phyloP scores from a whole-genome alignment of 2,888 invertebrate species.

The Drosophila crucigera region DNA sequence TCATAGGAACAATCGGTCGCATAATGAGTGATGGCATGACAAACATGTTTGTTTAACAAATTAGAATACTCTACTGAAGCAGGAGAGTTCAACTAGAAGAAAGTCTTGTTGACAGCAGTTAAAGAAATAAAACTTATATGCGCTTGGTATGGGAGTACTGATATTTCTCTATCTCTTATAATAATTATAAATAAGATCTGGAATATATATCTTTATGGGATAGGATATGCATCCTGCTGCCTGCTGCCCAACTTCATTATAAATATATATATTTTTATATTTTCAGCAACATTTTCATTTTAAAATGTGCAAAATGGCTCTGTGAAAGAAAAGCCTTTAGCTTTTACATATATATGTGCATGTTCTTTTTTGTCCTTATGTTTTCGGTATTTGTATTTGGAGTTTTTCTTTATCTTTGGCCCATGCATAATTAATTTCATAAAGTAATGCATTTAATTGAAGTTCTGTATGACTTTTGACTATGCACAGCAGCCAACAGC shows the following conservation, averaged over 20 bases:
- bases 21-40: neutral
- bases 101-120: neutral
- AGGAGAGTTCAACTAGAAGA: neutral
- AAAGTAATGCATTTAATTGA: constrained; percentile 75
- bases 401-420: constrained; percentile 39
- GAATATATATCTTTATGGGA: neutral
- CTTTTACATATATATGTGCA: constrained; percentile 12
- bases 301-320: constrained; percentile 1
- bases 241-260: constrained; percentile 11
- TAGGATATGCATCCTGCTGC: neutral
- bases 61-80: neutral
- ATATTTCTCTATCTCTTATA: neutral
- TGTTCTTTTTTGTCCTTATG: constrained; percentile 28
- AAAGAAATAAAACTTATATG: no score
- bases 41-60: neutral
- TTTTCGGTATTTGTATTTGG: neutral
- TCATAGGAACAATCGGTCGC: neutral
- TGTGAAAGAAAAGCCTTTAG: constrained; percentile 1
- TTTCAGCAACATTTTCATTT: constrained; percentile 38
- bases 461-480: constrained; percentile 64
- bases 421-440: constrained; percentile 72
- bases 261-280: constrained; percentile 21
- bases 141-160: neutral
- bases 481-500: constrained; percentile 9
- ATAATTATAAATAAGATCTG: neutral